These are phyloP conservation scores for Platycercus adscitus DNA, from an alignment of 2,113 vertebrate genomes.

Conservation along the genomic window DNA sequence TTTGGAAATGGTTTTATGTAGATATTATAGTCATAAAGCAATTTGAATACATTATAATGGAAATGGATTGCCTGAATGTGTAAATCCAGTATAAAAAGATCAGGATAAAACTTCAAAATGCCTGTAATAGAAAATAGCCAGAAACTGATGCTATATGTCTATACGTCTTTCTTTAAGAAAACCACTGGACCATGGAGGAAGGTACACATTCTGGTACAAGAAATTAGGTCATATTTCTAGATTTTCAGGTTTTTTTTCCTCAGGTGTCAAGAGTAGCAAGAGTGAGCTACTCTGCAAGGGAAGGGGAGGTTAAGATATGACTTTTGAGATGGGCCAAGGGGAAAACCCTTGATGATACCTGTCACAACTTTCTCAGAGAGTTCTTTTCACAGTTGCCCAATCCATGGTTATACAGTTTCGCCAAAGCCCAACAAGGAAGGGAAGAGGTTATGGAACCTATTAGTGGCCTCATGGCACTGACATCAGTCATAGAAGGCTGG, in stretches of 20 bases:
- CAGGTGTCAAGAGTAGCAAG: background rate
- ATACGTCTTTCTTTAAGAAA: background rate
- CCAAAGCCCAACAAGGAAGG: background rate
- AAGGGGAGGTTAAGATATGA: rapidly evolving
- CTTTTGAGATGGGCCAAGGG: background rate
- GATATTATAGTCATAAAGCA: background rate
- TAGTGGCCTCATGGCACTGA: background rate
- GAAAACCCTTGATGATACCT: background rate
- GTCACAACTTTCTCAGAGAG: background rate
- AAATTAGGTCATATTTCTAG: background rate
- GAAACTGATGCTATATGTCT: background rate
- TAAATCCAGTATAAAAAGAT: background rate
- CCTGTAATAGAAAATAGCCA: background rate
- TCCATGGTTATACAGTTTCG: background rate
- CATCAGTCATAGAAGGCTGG: background rate
- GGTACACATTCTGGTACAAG: background rate
- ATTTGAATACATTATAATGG: background rate
- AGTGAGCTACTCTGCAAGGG: background rate
- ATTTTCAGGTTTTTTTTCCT: background rate
- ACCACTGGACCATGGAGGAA: background rate
- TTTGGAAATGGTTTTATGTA: background rate
- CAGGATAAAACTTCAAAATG: background rate
- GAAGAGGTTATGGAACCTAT: background rate
- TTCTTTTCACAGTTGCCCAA: background rate
- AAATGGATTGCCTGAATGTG: background rate